Evolutionary conservation across 2,888 invertebrate species (phyloP).

Genomic region (Cerastoderma edule): DNA sequence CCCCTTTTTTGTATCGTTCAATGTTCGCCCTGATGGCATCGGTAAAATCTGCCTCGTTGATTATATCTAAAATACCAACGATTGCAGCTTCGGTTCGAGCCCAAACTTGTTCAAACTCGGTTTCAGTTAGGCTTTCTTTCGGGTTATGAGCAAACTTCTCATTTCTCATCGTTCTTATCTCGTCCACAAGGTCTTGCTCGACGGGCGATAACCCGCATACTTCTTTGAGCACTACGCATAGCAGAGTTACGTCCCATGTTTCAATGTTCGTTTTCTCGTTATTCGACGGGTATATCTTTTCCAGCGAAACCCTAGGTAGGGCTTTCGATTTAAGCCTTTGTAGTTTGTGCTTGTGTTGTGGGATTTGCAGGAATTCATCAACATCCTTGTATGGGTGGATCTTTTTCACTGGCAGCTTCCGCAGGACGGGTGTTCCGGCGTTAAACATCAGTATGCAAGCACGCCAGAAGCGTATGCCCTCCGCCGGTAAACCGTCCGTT

Average conservation of each 20-base stretch:
- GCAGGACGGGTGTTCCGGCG: constrained; percentile 10
- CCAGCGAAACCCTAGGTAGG: neutral
- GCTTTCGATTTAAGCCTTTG: neutral
- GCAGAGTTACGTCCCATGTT: constrained; percentile 20
- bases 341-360: neutral
- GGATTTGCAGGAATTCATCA: neutral
- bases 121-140: neutral
- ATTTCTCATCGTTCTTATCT: constrained; percentile 2
- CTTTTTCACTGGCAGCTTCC: neutral
- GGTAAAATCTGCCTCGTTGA: neutral
- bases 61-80: neutral
- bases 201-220: neutral
- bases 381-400: neutral
- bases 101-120: neutral
- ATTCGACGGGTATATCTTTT: neutral
- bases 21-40: neutral
- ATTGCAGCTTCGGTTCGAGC: neutral
- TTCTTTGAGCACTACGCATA: constrained; percentile 1
- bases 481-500: neutral
- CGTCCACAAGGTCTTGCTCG: neutral
- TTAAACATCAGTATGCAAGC: constrained; percentile 3
- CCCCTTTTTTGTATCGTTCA: neutral
- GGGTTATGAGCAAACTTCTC: constrained; percentile 11
- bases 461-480: neutral
- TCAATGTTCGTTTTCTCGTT: neutral